Percentiles rank a stretch among this genome's conserved stretches.
Conservation (phyloP, 2,888 invertebrate genomes). For the Griposia aprilina region DNA sequence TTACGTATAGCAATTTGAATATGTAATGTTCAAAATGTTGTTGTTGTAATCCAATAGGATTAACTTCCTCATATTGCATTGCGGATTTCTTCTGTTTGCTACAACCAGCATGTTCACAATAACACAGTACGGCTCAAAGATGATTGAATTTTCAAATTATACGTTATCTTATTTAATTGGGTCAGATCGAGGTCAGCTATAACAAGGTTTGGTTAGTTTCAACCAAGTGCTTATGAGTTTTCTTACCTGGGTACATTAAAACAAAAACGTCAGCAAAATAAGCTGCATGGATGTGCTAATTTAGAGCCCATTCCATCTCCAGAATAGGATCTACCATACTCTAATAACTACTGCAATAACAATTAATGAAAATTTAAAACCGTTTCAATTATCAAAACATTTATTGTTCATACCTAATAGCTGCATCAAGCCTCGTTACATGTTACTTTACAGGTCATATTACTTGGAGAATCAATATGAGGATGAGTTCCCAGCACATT, state of each 20-base stretch:
- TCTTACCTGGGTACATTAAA: no score
- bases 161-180: conserved; percentile 6
- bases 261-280: not conserved
- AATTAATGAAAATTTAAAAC: not conserved
- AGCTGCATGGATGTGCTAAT: not conserved
- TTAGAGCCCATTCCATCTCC: not conserved
- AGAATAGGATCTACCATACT: not conserved
- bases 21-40: conserved; percentile 24
- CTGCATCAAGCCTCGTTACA: not conserved
- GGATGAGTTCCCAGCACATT: conserved; percentile 41
- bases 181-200: not conserved
- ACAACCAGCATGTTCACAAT: conserved; percentile 32
- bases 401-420: not conserved
- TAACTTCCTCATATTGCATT: conserved; percentile 65
- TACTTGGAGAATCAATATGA: conserved; percentile 34
- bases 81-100: conserved; percentile 27
- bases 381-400: not conserved
- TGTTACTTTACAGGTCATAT: conserved; percentile 20
- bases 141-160: conserved; percentile 23
- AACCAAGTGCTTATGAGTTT: not conserved
- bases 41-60: conserved; percentile 24
- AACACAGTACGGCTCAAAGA: conserved; percentile 16
- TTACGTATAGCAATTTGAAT: conserved; percentile 64
- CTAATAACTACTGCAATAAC: not conserved
- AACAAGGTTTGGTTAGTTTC: not conserved